Conservation (phyloP, 2,113 vertebrate genomes). For the Chionodraco myersi region DNA sequence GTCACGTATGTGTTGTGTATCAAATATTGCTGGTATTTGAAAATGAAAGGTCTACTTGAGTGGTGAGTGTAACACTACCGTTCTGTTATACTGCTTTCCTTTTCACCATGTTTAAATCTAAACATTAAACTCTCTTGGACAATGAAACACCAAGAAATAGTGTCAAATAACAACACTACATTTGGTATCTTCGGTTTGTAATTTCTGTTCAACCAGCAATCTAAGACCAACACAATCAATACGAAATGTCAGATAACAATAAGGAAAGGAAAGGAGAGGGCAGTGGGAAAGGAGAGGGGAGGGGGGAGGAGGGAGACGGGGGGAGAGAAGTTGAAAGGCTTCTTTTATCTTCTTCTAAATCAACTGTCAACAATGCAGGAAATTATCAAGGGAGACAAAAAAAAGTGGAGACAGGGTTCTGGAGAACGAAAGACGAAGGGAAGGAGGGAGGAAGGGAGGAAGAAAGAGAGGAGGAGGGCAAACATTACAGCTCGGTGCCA, state of each 20-base stretch:
- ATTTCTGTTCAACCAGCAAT: no score
- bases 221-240: no score
- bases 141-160: no score
- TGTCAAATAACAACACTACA: not conserved
- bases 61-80: not conserved
- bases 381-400: constrained; percentile 70
- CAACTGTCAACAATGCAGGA: constrained; percentile 79
- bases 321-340: constrained; percentile 62
- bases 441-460: constrained; percentile 15
- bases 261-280: not conserved
- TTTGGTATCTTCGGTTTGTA: not conserved
- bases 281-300: not conserved
- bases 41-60: not conserved
- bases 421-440: constrained; percentile 26
- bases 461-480: constrained; percentile 65
- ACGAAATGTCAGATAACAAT: no score
- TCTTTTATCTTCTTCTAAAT: constrained; percentile 75
- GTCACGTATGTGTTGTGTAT: constrained; percentile 1
- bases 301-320: not conserved
- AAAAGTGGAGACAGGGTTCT: constrained; percentile 21
- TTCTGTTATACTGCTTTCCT: no score
- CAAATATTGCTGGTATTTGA: no score
- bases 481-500: constrained; percentile 81
- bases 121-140: not conserved
- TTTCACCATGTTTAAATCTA: not conserved